Percentiles rank a stretch among this genome's conserved stretches.
Conservation (phyloP, 2,888 invertebrate species). For the Drosophila mercatorum region DNA sequence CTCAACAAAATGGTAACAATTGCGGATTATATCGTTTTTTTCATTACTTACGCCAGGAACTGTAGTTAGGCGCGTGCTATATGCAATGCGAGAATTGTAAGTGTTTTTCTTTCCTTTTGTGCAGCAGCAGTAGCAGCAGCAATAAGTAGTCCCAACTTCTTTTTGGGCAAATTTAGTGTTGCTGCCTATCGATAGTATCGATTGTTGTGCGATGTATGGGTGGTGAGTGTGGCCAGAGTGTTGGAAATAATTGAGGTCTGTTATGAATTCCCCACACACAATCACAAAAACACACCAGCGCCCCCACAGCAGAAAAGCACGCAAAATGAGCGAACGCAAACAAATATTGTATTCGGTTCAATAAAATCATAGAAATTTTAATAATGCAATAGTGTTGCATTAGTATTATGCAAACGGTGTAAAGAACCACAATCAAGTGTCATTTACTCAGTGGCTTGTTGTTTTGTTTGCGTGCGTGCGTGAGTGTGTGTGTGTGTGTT, state of each 20-base stretch:
- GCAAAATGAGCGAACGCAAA: constrained; percentile 60
- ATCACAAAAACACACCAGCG: constrained; percentile 40
- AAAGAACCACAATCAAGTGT: constrained; percentile 35
- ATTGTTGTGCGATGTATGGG: constrained; percentile 10
- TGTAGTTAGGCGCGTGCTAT: constrained; percentile 20
- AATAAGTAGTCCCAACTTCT: background rate
- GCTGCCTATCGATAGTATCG: constrained; percentile 32
- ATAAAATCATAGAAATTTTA: constrained; percentile 42
- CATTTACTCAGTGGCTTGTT: constrained; percentile 33
- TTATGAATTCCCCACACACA: constrained; percentile 31
- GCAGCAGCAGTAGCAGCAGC: constrained; percentile 9
- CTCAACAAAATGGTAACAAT: constrained; percentile 12
- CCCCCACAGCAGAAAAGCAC: constrained; percentile 36
- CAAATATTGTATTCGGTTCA: constrained; percentile 40
- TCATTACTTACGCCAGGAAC: background rate
- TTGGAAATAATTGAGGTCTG: constrained; percentile 18
- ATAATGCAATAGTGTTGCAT: constrained; percentile 47
- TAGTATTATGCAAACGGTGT: constrained; percentile 38
- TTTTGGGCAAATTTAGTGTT: constrained; percentile 2
- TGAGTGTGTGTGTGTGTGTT: constrained; percentile 1
- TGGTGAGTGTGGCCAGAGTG: constrained; percentile 34
- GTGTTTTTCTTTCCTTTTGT: constrained; percentile 19
- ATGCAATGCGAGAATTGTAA: constrained; percentile 3
- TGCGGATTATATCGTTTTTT: constrained; percentile 1
- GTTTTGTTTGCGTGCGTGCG: constrained; percentile 25